These are phyloP conservation scores for Eugnorisma glareosa DNA, from an alignment of 2,888 invertebrate genomes.

Conservation along the genomic window DNA sequence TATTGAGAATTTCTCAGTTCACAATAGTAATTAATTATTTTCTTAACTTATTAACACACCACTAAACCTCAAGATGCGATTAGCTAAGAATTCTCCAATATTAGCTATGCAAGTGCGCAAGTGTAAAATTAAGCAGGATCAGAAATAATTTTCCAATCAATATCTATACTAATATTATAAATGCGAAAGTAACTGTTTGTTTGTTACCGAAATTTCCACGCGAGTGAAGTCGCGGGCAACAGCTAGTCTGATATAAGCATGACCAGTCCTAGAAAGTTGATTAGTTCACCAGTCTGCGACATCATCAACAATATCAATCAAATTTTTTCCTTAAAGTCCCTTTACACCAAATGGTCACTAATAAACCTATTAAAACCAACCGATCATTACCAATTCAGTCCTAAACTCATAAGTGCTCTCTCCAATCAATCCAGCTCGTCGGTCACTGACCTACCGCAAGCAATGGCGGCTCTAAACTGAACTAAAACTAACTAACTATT, in stretches of 20 bases:
- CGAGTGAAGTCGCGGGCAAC: no score
- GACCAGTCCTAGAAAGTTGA: neutral
- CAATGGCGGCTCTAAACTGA: conserved; percentile 43
- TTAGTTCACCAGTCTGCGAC: neutral
- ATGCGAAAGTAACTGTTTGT: no score
- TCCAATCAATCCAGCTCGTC: conserved; percentile 53
- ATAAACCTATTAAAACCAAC: conserved; percentile 6
- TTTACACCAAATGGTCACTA: neutral
- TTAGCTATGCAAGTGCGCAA: no score
- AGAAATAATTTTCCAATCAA: no score
- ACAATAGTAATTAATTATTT: neutral
- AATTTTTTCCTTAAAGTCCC: neutral
- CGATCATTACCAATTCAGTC: conserved; percentile 23
- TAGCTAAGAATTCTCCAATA: neutral
- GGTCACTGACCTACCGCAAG: conserved; percentile 73
- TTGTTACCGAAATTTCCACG: no score
- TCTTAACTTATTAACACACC: neutral
- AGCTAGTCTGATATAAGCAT: neutral
- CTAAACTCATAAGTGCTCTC: conserved; percentile 14
- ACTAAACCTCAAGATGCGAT: neutral
- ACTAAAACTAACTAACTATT: conserved; percentile 53
- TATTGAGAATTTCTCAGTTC: neutral
- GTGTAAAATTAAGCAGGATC: neutral
- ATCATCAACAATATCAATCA: neutral
- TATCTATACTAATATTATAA: no score